Conservation (phyloP, 2,888 invertebrate genomes). For the Maniola hyperantus region DNA sequence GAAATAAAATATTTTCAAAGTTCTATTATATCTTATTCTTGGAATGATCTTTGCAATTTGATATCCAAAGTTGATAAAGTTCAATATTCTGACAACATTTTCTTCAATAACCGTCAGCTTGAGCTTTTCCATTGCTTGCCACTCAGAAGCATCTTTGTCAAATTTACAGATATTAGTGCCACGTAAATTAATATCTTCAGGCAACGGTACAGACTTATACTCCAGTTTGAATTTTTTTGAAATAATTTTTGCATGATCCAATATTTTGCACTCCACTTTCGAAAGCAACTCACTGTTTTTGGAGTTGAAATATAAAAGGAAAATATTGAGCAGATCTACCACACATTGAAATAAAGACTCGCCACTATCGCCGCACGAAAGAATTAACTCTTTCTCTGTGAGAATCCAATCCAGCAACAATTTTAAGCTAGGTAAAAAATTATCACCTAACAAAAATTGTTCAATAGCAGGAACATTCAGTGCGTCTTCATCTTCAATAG, state of each 20-base stretch:
- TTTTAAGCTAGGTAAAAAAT: conserved; percentile 86
- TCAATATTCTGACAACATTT: conserved; percentile 88
- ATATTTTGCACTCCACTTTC: conserved; percentile 53
- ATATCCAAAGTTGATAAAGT: conserved; percentile 91
- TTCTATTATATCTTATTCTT: conserved; percentile 85
- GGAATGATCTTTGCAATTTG: conserved; percentile 86
- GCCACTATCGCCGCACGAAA: conserved; percentile 90
- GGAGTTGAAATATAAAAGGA: conserved; percentile 85
- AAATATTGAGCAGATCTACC: conserved; percentile 90
- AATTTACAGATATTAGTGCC: conserved; percentile 86
- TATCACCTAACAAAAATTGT: conserved; percentile 83
- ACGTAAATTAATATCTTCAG: conserved; percentile 89
- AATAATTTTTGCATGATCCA: conserved; percentile 61
- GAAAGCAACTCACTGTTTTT: conserved; percentile 49
- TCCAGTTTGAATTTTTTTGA: conserved; percentile 81
- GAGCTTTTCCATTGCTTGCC: conserved; percentile 83
- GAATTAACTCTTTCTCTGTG: conserved; percentile 89
- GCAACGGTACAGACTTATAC: conserved; percentile 85
- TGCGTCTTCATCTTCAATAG: conserved; percentile 38
- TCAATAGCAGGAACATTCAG: conserved; percentile 80
- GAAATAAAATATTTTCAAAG: conserved; percentile 72
- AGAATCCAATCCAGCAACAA: conserved; percentile 93
- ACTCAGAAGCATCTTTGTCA: conserved; percentile 87
- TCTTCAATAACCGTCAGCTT: conserved; percentile 85
- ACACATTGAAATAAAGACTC: conserved; percentile 91